Evolutionary conservation across 2,888 invertebrate genomes (phyloP), one percentile per base, ranked within the genome.

Genomic region (Meloe dianella): DNA sequence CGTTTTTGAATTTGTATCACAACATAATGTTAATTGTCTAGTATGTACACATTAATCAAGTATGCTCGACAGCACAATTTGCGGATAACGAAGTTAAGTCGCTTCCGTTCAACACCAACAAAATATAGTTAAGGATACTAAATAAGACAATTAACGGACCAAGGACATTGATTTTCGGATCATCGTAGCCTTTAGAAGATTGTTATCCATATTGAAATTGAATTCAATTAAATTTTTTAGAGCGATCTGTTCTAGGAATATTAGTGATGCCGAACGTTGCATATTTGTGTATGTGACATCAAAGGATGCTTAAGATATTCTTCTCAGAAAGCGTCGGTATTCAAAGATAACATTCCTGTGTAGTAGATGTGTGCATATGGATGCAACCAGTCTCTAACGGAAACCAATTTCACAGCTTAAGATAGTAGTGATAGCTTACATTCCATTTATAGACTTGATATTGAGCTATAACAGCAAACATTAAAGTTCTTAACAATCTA

Each of bases 1-100:
- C 4, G 2, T 66, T 68, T 71, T 59, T 54, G 67, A 67, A 75
- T 73, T 74, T 73, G 73, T 70, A 72, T 62, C 69, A 63, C 69
- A 64, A 71, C 70, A 69, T 69, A 68, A 72, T 69, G 74, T 77
- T 74, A 72, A 77, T 76, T 74, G 77, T 75, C 71, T 74, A 77
- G 74, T 73, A n/a, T n/a, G n/a, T n/a, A 73, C 72, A 77, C 77
- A 74, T 77, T 76, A 77, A 76, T 75, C 72, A 74, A 73, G 69
- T 72, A 69, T 72, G 74, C 73, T 71, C 72, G 74, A 74, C 75
- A 74, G 75, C 70, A 76, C 75, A 76, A 76, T 76, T 73, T 77
- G 68, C 65, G 71, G 68, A 71, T 76, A 77, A 77, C 72, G 65
- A 75, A 71, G 73, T 76, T 76, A 75, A 67, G 69, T 71, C 14